Conservation (phyloP, 2,797 vertebrate species). For the Falco naumanni region DNA sequence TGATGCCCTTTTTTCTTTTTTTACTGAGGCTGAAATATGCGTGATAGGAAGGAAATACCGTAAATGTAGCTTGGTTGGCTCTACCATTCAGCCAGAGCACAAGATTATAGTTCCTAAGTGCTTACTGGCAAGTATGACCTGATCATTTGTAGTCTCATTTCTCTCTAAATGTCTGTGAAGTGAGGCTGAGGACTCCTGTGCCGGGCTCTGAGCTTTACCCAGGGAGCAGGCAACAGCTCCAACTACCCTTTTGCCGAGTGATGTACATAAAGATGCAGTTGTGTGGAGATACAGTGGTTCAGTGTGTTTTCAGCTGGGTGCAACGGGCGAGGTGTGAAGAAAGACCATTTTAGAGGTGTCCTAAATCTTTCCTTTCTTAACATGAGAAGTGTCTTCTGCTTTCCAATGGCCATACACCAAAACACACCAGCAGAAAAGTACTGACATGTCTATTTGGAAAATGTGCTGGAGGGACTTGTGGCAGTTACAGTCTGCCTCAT, state of each 20-base stretch:
- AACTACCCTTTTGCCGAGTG: neutral
- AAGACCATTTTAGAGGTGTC: neutral
- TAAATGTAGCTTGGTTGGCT: constrained; percentile 13
- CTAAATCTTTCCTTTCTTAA: neutral
- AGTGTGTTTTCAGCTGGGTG: neutral
- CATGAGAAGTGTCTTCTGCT: neutral
- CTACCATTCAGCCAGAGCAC: neutral
- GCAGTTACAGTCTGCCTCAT: neutral
- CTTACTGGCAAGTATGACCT: constrained; percentile 1
- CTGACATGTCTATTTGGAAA: neutral
- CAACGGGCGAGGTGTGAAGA: neutral
- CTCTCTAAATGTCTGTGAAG: neutral
- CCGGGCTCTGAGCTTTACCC: neutral
- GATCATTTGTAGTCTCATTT: neutral
- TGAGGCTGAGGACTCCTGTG: neutral
- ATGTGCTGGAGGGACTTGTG: neutral
- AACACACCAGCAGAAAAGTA: neutral
- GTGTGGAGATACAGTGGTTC: neutral
- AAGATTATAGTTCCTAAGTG: constrained; percentile 5
- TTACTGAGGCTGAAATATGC: constrained; percentile 13
- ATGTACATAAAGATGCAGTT: neutral
- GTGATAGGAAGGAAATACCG: constrained; percentile 43
- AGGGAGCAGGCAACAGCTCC: neutral
- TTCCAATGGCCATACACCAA: neutral
- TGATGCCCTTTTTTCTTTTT: neutral